A percentile compares a stretch with the other conserved stretches of the same genome.
phyloP scores from a whole-genome alignment of 2,797 vertebrate species.

The Lagorchestes hirsutus region DNA sequence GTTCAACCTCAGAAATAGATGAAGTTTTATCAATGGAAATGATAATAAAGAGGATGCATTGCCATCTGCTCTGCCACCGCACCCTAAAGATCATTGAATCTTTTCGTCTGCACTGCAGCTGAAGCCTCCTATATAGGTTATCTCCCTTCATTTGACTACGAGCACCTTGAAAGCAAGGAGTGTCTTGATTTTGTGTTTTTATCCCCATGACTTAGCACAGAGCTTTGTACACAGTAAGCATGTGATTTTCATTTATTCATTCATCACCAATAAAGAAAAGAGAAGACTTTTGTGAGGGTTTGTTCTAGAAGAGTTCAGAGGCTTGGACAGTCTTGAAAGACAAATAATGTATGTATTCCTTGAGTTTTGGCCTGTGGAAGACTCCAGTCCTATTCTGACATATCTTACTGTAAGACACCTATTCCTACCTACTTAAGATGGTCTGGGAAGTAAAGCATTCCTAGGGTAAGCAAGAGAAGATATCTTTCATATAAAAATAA shows the following conservation, averaged over 20 bases:
- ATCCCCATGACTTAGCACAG: not conserved
- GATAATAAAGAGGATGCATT: not conserved
- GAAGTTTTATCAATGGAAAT: not conserved
- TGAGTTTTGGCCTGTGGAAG: not conserved
- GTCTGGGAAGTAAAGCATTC: not conserved
- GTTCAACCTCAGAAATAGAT: not conserved
- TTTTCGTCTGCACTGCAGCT: not conserved
- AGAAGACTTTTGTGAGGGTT: not conserved
- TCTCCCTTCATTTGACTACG: not conserved
- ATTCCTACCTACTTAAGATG: not conserved
- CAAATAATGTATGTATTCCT: not conserved
- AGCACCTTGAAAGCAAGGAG: not conserved
- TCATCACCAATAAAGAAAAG: not conserved
- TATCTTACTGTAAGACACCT: not conserved
- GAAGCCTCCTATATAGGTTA: not conserved
- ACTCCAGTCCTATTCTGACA: not conserved
- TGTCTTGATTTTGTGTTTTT: not conserved
- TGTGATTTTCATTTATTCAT: not conserved
- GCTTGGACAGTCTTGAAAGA: not conserved
- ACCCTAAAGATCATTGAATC: not conserved
- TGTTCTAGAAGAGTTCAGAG: not conserved
- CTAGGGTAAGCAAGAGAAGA: not conserved
- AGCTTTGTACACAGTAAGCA: not conserved
- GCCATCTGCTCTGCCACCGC: not conserved
- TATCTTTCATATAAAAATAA: not conserved